phyloP scores from a whole-genome alignment of 2,888 invertebrate species.

The Leptarthrus brevirostris region DNA sequence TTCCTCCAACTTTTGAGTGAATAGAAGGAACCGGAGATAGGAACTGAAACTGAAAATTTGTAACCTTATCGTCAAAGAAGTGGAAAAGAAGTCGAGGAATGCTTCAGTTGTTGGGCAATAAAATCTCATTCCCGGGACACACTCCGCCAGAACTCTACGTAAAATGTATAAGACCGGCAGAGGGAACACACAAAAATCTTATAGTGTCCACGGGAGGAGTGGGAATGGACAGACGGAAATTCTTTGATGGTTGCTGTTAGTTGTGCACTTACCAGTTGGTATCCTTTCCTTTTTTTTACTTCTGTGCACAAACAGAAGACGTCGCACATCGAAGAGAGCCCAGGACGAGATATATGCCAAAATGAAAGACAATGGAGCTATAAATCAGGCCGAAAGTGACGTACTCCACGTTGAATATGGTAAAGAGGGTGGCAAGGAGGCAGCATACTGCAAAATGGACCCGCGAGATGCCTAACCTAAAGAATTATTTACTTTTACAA shows the following conservation, averaged over 20 bases:
- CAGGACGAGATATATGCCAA: slow-evolving; percentile 55
- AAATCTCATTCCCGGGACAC: slow-evolving; percentile 31
- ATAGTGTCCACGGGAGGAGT: slow-evolving; percentile 21
- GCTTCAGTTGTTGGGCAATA: slow-evolving; percentile 46
- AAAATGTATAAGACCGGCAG: not conserved
- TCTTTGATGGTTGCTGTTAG: slow-evolving; percentile 37
- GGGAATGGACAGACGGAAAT: slow-evolving; percentile 34
- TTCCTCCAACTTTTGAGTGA: not conserved
- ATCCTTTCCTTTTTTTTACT: not conserved
- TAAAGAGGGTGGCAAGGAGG: slow-evolving; percentile 39
- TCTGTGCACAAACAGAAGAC: not conserved
- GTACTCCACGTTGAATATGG: slow-evolving; percentile 47
- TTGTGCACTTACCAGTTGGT: slow-evolving; percentile 23
- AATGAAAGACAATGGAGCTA: slow-evolving; percentile 59
- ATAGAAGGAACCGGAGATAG: slow-evolving; percentile 14
- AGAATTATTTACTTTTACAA: slow-evolving; percentile 44
- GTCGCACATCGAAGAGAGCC: not conserved
- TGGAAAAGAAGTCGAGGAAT: slow-evolving; percentile 46
- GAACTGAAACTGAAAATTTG: slow-evolving; percentile 43
- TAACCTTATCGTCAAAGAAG: slow-evolving; percentile 47
- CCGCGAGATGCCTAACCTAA: slow-evolving; percentile 44
- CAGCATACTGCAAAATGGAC: slow-evolving; percentile 25
- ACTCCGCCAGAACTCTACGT: not conserved
- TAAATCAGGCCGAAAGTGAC: slow-evolving; percentile 57
- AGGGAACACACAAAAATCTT: slow-evolving; percentile 25